Conservation (phyloP, 2,113 vertebrate species). For the Calidris pygmaea region DNA sequence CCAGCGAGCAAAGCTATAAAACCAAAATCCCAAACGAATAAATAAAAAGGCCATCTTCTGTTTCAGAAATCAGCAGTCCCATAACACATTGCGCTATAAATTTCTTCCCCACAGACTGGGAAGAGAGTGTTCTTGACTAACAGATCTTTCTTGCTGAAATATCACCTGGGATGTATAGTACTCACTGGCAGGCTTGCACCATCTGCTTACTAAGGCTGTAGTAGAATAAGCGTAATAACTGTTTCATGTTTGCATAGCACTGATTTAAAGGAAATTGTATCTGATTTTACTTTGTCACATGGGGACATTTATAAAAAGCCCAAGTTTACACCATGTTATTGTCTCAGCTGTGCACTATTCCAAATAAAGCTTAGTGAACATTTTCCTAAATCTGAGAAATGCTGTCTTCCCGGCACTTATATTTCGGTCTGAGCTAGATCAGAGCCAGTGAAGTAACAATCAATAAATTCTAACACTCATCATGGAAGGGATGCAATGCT, state of each 20-base stretch:
- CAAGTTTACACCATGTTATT: neutral
- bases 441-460: neutral
- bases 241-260: neutral
- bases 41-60: conserved; percentile 65
- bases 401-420: neutral
- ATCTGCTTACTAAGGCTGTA: conserved; percentile 47
- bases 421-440: neutral
- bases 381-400: neutral
- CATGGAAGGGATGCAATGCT: neutral
- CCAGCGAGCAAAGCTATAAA: neutral
- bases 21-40: conserved; percentile 59
- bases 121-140: conserved; percentile 54
- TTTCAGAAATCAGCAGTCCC: conserved; percentile 62
- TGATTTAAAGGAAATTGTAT: neutral
- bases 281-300: neutral
- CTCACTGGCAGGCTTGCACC: conserved; percentile 51
- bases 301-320: neutral
- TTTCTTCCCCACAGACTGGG: conserved; percentile 53
- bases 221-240: neutral
- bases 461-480: neutral
- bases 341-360: neutral
- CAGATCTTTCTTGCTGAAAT: conserved; percentile 66
- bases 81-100: conserved; percentile 63
- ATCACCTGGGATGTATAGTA: conserved; percentile 57
- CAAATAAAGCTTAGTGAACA: neutral